Base-by-base conservation (phyloP, 2,113 vertebrate species). In the Callospermophilus lateralis region DNA sequence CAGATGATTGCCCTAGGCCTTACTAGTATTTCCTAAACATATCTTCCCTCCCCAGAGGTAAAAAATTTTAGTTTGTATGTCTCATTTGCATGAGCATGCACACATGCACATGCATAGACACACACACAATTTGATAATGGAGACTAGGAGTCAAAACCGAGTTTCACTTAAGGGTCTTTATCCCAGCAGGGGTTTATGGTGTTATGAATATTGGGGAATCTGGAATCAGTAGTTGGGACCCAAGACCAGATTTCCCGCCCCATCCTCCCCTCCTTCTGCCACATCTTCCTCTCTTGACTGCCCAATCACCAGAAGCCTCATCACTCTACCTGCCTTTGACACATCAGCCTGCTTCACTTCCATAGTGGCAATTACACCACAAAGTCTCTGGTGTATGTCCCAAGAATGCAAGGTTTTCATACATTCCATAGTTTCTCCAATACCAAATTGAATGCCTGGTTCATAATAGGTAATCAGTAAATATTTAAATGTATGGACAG, bases 1-100 rank as follows among this genome's bases (percentile, higher is more conserved):
- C 0, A 0, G 37, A 48, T 26, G 37, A 63, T 7, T 22, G 67
- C 26, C 19, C 0, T 63, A n/a, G 45, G 61, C 26, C 22, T 72
- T 20, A 3, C 5, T 37, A 37, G 37, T 1, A n/a, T 42, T 8
- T 73, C 83, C 78, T 61, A 70, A 89, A 78, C 15, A 77, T 1
- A 39, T 39, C 28, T 13, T 48, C 81, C 32, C 17, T 39, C 24
- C 70, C 28, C 30, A 67, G 24, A 72, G 48, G 42, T 24, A 70
- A 78, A 78, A 26, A n/a, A 48, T n/a, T 51, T 89, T 24, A 61
- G 79, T 28, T 45, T 17, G 1, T 20, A 34, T 8, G 13, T 13
- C 28, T 32, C 20, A 4, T 34, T 68, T 24, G 0, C 72, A 55
- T 6, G 1, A 53, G 8, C 53, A 81, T 12, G 22, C 68, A n/a